phyloP scores from a whole-genome alignment of 2,113 vertebrate species.

The Dolichallabes microphthalmus region DNA sequence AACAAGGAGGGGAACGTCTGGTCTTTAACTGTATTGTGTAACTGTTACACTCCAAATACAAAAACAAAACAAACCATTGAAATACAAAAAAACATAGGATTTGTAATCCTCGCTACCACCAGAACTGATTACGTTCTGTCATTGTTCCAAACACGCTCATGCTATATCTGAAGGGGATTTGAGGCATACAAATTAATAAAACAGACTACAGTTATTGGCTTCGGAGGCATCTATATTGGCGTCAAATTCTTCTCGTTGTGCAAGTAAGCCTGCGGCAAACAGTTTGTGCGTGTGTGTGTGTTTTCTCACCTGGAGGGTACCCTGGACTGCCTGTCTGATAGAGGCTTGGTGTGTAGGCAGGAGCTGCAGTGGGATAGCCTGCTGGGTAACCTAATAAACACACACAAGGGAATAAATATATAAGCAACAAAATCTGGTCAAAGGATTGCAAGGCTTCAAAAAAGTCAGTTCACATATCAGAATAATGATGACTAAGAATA shows the following conservation, averaged over 20 bases:
- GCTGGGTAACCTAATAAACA: slow-evolving; percentile 85
- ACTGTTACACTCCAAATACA: background rate
- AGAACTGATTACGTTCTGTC: background rate
- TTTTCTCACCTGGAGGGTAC: slow-evolving; percentile 87
- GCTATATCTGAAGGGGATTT: background rate
- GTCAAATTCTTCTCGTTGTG: background rate
- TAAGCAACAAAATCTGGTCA: slow-evolving; percentile 16
- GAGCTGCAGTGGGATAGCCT: slow-evolving; percentile 89
- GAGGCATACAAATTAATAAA: background rate
- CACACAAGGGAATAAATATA: slow-evolving; percentile 43
- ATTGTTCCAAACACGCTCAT: background rate
- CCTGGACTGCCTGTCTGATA: slow-evolving; percentile 94
- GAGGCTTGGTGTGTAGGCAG: slow-evolving; percentile 93
- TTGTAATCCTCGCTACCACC: background rate
- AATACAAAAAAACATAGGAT: background rate
- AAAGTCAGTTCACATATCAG: background rate
- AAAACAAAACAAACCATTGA: background rate
- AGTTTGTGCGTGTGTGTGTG: slow-evolving; percentile 46
- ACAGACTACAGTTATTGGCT: background rate
- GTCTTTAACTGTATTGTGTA: background rate
- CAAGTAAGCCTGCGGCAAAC: background rate
- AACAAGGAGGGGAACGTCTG: background rate
- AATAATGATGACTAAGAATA: slow-evolving; percentile 4
- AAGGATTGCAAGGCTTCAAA: background rate
- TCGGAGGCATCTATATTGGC: background rate